phyloP scores from a whole-genome alignment of 2,113 vertebrate genomes.

The Scolopax mira region DNA sequence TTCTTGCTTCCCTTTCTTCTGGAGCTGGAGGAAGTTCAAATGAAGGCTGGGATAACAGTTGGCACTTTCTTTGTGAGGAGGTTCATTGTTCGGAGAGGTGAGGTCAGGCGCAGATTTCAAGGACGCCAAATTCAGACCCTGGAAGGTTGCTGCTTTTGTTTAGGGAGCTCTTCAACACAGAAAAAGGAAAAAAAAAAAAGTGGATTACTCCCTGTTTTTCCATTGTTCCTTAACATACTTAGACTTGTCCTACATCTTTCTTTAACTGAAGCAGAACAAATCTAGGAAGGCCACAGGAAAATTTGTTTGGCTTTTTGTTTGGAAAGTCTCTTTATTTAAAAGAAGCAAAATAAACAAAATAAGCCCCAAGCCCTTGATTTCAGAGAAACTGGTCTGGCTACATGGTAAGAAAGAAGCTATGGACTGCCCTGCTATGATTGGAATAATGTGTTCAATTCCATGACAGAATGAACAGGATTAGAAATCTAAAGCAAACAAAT shows the following conservation, averaged over 20 bases:
- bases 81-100: slow-evolving; percentile 36
- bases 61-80: slow-evolving; percentile 43
- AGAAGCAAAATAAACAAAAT: slow-evolving; percentile 34
- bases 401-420: not conserved
- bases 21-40: slow-evolving; percentile 63
- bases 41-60: slow-evolving; percentile 45
- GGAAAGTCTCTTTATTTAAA: slow-evolving; percentile 28
- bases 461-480: slow-evolving; percentile 6
- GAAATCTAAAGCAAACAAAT: slow-evolving; percentile 35
- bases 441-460: slow-evolving; percentile 16
- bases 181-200: not conserved
- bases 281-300: slow-evolving; percentile 35
- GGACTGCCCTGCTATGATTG: not conserved
- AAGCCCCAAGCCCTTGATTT: slow-evolving; percentile 1
- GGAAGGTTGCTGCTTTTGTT: not conserved
- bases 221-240: slow-evolving; percentile 29
- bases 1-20: slow-evolving; percentile 69
- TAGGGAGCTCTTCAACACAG: not conserved
- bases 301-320: slow-evolving; percentile 33
- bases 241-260: slow-evolving; percentile 50
- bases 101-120: slow-evolving; percentile 2
- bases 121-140: not conserved
- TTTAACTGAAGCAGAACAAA: slow-evolving; percentile 58
- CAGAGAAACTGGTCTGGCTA: not conserved
- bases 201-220: not conserved